These are phyloP conservation scores for Amphiduros pacificus DNA, from an alignment of 2,888 invertebrate species.

Conservation along the genomic window DNA sequence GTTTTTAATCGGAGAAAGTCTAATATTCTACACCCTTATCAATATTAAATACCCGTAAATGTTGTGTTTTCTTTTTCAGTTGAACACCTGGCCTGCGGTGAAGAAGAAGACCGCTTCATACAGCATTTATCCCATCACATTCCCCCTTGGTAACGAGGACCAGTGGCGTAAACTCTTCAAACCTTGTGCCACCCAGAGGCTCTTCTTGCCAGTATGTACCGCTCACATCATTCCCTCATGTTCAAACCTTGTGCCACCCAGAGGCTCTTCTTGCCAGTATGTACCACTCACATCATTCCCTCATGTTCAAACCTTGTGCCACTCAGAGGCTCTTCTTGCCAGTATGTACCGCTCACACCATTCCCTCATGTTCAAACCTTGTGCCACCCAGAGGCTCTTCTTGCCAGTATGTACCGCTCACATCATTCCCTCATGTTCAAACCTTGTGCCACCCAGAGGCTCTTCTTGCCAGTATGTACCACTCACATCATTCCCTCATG, in stretches of 20 bases:
- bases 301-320: constrained; percentile 94
- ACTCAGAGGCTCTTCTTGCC: constrained; percentile 91
- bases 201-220: constrained; percentile 86
- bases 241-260: constrained; percentile 95
- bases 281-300: no score
- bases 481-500: no score
- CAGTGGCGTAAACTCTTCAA: constrained; percentile 90
- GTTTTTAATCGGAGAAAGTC: no score
- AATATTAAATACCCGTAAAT: neutral
- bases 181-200: constrained; percentile 89
- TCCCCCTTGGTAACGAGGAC: constrained; percentile 73
- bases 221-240: no score
- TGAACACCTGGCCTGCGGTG: constrained; percentile 72
- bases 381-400: constrained; percentile 91
- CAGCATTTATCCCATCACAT: constrained; percentile 75
- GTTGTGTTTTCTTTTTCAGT: constrained; percentile 58
- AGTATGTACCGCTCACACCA: no score
- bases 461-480: constrained; percentile 88
- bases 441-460: constrained; percentile 89
- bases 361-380: constrained; percentile 94
- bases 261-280: constrained; percentile 88
- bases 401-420: constrained; percentile 85
- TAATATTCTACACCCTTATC: neutral
- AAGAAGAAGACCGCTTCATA: constrained; percentile 72
- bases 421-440: no score